phyloP scores from a whole-genome alignment of 2,113 vertebrate species.

The Neoarius graeffei region DNA sequence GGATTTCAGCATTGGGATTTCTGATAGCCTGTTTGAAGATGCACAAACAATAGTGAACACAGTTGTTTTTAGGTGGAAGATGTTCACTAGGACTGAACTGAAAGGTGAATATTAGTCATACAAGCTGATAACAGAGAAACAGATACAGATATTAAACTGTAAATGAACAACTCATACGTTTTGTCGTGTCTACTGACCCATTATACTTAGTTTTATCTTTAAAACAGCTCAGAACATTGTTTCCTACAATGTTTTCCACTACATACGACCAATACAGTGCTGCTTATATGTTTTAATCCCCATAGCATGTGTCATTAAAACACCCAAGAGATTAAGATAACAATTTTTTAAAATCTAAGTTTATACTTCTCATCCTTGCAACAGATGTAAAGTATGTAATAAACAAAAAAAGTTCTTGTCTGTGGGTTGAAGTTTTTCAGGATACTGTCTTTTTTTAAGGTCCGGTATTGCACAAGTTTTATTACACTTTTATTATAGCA shows the following conservation, averaged over 20 bases:
- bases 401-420: not conserved
- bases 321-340: not conserved
- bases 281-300: not conserved
- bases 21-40: slow-evolving; percentile 15
- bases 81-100: not conserved
- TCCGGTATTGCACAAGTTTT: not conserved
- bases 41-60: not conserved
- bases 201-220: not conserved
- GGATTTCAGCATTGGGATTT: slow-evolving; percentile 4
- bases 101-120: not conserved
- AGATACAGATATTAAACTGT: slow-evolving; percentile 8
- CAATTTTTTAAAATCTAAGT: no score
- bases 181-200: not conserved
- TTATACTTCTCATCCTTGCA: not conserved
- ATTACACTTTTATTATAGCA: not conserved
- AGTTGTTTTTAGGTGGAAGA: not conserved
- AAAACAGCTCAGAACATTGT: slow-evolving; percentile 12
- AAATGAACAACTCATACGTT: slow-evolving; percentile 27
- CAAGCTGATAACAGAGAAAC: slow-evolving; percentile 17
- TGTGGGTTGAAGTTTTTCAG: not conserved
- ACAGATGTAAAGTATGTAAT: not conserved
- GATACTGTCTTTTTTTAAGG: not conserved
- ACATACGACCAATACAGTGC: not conserved
- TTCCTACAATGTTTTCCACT: not conserved
- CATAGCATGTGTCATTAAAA: not conserved